Base-by-base conservation (phyloP, 2,888 invertebrate genomes). In the Eupeodes luniger region DNA sequence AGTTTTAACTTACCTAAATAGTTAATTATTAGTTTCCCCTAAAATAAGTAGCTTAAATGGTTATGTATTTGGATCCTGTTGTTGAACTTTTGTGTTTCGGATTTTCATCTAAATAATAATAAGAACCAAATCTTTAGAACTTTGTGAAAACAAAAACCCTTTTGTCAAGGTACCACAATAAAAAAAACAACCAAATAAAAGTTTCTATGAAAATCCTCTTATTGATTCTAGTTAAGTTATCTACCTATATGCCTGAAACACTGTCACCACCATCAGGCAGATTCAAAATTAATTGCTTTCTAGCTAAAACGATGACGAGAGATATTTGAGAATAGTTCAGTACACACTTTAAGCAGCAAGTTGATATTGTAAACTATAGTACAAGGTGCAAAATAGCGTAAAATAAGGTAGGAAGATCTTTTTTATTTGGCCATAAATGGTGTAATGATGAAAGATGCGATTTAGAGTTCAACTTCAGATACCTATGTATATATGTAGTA, bases 181-280 rank as follows among this genome's bases (percentile, higher is more conserved):
- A 62, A 67, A 53, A 47, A 69, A 81, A 53, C 19, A 79, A 62
- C 12, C 10, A 14, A 66, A n/a, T 49, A 14, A 66, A 66, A 4
- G 14, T 27, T 34, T 4, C 12, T 69, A 27, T 27, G 2, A 27
- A 34, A 47, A 64, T 74, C 80, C 66, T 67, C 67, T 87, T 77
- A 85, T 85, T 85, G 85, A 88, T 88, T 88, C 81, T 77, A 77
- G 75, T 85, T 81, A 77, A 88, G 67, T 84, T 87, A 80, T 85
- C 27, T 27, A 27, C 27, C 77, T 88, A 57, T 55, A 67, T 77
- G 77, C 83, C 76, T 76, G 64, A 49, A 82, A 79, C 82, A 51
- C 27, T 19, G 67, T 27, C 27, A 61, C 44, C 67, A 59, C 87
- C 27, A 49, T 44, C 55, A 70, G 69, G 69, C 55, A 36, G 51